phyloP scores from a whole-genome alignment of 2,888 invertebrate genomes.

The Timema podura region DNA sequence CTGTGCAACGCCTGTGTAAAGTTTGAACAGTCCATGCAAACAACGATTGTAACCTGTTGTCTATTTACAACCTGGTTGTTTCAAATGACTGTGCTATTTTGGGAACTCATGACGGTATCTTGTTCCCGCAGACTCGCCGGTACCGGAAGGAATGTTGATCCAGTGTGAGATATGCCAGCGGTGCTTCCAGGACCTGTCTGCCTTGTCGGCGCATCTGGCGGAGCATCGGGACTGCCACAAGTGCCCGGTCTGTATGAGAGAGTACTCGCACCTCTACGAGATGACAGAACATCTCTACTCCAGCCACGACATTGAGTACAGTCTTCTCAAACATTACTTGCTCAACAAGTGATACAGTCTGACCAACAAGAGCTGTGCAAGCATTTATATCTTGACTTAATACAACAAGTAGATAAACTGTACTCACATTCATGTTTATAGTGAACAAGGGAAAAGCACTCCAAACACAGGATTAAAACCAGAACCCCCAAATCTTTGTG shows the following conservation, averaged over 20 bases:
- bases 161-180: background rate
- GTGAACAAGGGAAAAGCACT: no score
- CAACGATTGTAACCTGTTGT: no score
- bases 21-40: no score
- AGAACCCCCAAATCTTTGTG: no score
- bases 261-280: constrained; percentile 1
- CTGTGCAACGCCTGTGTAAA: no score
- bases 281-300: constrained; percentile 15
- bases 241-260: constrained; percentile 42
- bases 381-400: background rate
- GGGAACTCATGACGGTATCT: no score
- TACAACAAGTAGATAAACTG: no score
- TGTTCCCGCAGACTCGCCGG: no score
- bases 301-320: background rate
- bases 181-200: background rate
- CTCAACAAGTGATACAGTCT: background rate
- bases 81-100: no score
- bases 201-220: background rate
- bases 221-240: constrained; percentile 32
- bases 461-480: no score
- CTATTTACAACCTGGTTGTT: no score
- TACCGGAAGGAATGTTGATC: background rate
- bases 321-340: constrained; percentile 15
- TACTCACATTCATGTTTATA: no score
- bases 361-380: background rate